phyloP scores from a whole-genome alignment of 2,797 vertebrate genomes.

The Rhinatrema bivittatum region DNA sequence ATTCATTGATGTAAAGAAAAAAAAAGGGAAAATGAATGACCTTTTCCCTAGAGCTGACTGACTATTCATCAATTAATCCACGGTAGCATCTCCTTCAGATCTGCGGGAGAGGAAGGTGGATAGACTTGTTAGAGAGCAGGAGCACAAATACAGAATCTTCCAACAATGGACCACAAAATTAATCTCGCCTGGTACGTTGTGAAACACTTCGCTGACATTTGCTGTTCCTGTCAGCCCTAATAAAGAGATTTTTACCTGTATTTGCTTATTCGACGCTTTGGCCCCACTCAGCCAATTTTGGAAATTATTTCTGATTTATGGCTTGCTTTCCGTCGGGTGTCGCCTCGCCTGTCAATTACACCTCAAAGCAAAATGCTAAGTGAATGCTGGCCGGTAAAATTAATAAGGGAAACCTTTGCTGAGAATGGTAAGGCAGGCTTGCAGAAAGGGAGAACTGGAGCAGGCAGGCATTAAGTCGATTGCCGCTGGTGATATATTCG shows the following conservation, averaged over 20 bases:
- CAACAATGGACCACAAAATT: conserved; percentile 45
- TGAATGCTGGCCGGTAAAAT: conserved; percentile 59
- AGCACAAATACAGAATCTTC: conserved; percentile 15
- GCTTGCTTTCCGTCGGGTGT: conserved; percentile 53
- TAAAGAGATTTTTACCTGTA: conserved; percentile 72
- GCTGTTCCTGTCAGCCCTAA: conserved; percentile 61
- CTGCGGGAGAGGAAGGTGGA: background rate
- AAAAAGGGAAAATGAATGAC: background rate
- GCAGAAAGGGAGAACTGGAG: conserved; percentile 31
- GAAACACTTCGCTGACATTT: conserved; percentile 62
- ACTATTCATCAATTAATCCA: conserved; percentile 12
- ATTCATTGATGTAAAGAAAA: conserved; percentile 2
- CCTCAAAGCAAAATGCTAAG: conserved; percentile 72
- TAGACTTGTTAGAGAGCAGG: conserved; percentile 33
- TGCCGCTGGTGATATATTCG: conserved; percentile 31
- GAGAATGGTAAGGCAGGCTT: conserved; percentile 28
- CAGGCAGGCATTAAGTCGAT: conserved; percentile 20
- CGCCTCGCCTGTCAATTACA: conserved; percentile 66
- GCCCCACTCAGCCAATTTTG: conserved; percentile 62
- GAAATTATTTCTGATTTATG: conserved; percentile 77
- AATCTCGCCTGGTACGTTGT: conserved; percentile 45
- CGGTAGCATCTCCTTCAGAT: background rate
- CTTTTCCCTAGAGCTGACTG: background rate
- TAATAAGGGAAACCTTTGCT: conserved; percentile 67
- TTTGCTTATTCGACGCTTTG: conserved; percentile 74